Conservation (phyloP, 1,140 invertebrate species). For the Conopomorpha cramerella region DNA sequence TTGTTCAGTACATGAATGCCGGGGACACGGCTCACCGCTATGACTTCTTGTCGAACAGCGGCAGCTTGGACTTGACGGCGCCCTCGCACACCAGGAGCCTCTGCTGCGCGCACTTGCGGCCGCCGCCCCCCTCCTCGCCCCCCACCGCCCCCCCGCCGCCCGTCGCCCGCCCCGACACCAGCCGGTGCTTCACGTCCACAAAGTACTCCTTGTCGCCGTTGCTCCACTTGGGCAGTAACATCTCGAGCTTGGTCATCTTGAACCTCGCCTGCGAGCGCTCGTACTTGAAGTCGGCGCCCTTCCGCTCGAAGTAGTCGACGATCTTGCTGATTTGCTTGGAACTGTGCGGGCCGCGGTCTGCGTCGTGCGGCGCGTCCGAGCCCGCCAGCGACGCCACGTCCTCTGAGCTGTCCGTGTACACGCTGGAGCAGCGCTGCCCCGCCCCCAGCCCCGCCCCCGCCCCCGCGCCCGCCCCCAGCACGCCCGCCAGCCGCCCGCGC, state of each 20-base stretch:
- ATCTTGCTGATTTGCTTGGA: slow-evolving; percentile 81
- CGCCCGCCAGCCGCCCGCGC: slow-evolving; percentile 4
- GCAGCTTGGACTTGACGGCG: slow-evolving; percentile 80
- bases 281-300: slow-evolving; percentile 57
- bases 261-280: slow-evolving; percentile 12
- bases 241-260: slow-evolving; percentile 14
- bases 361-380: slow-evolving; percentile 71
- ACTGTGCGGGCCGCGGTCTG: slow-evolving; percentile 63
- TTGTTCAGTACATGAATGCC: neutral
- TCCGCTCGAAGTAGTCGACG: slow-evolving; percentile 86
- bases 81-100: slow-evolving; percentile 77
- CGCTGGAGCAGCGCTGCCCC: slow-evolving; percentile 74
- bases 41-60: slow-evolving; percentile 80
- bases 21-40: slow-evolving; percentile 14
- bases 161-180: slow-evolving; percentile 24
- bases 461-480: too few relatives aligned
- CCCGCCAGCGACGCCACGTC: slow-evolving; percentile 80
- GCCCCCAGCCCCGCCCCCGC: too few relatives aligned
- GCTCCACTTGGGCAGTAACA: slow-evolving; percentile 7
- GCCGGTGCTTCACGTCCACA: slow-evolving; percentile 29
- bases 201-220: slow-evolving; percentile 17
- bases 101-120: slow-evolving; percentile 44
- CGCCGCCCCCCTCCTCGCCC: slow-evolving; percentile 14
- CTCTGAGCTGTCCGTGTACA: slow-evolving; percentile 85
- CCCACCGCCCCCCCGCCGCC: slow-evolving; percentile 17